These are phyloP conservation scores for Paradoxurus hermaphroditus DNA, from an alignment of 2,113 vertebrate genomes.

Conservation along the genomic window DNA sequence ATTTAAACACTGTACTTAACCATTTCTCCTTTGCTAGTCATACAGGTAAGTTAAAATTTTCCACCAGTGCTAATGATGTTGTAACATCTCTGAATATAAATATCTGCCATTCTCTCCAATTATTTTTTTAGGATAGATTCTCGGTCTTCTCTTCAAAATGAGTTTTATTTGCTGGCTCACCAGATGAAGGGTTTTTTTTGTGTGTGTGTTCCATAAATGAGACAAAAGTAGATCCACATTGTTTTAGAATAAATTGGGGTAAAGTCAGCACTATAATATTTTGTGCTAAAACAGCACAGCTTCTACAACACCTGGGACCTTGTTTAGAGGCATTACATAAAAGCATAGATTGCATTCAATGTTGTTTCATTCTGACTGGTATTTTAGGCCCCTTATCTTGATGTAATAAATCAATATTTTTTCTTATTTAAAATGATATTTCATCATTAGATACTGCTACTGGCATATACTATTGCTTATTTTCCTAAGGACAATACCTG, in stretches of 20 bases:
- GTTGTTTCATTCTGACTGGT: constrained; percentile 14
- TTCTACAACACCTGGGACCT: constrained; percentile 52
- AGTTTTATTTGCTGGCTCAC: constrained; percentile 39
- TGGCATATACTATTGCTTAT: background rate
- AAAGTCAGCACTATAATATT: constrained; percentile 46
- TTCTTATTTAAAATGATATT: constrained; percentile 42
- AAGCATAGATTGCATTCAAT: constrained; percentile 23
- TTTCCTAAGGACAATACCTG: constrained; percentile 28
- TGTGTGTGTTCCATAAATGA: constrained; percentile 59
- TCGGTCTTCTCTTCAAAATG: constrained; percentile 30
- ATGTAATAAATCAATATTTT: constrained; percentile 33
- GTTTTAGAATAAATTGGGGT: constrained; percentile 23
- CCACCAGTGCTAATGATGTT: background rate
- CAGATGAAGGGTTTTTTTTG: constrained; percentile 24
- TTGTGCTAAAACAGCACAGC: constrained; percentile 51
- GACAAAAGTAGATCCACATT: constrained; percentile 48
- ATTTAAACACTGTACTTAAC: background rate
- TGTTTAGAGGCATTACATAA: constrained; percentile 18
- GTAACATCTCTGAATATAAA: background rate
- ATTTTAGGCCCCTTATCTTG: background rate
- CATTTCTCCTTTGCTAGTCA: background rate
- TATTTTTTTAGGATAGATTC: constrained; percentile 12
- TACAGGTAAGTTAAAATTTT: background rate
- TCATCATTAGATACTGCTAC: background rate
- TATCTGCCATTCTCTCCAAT: background rate